Conservation (phyloP, 2,113 vertebrate genomes). For the Apus apus region DNA sequence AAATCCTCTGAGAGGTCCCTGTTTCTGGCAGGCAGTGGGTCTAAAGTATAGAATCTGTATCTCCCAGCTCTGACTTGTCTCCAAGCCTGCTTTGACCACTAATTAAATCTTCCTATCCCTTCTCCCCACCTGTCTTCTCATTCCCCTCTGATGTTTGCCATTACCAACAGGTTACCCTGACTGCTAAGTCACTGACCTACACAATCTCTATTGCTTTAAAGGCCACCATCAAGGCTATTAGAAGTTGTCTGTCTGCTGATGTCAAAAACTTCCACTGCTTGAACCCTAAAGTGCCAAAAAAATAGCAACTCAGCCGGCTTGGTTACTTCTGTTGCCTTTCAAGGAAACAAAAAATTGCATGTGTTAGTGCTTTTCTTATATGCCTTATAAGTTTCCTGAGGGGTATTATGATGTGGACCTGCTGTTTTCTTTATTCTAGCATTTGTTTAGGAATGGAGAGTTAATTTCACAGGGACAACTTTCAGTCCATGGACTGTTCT, state of each 20-base stretch:
- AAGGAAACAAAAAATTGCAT: neutral
- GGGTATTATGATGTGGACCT: neutral
- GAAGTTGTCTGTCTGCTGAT: neutral
- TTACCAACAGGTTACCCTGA: neutral
- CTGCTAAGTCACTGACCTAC: neutral
- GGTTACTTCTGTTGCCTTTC: neutral
- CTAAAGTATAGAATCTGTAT: neutral
- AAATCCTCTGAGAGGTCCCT: neutral
- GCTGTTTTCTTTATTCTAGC: neutral
- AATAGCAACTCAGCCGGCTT: neutral
- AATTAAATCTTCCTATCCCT: neutral
- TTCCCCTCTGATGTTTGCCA: neutral
- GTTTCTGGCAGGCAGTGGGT: neutral
- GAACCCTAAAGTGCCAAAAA: neutral
- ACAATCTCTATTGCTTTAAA: neutral
- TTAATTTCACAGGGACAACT: neutral
- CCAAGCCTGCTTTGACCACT: neutral
- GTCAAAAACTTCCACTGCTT: neutral
- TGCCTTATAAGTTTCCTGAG: neutral
- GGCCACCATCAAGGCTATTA: neutral
- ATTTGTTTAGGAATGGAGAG: neutral
- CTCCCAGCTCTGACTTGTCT: neutral
- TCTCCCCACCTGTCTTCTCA: neutral
- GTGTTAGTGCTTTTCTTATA: neutral
- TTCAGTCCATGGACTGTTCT: neutral